Evolutionary conservation across 2,888 invertebrate genomes (phyloP).

Genomic region (Eristalinus aeneus): DNA sequence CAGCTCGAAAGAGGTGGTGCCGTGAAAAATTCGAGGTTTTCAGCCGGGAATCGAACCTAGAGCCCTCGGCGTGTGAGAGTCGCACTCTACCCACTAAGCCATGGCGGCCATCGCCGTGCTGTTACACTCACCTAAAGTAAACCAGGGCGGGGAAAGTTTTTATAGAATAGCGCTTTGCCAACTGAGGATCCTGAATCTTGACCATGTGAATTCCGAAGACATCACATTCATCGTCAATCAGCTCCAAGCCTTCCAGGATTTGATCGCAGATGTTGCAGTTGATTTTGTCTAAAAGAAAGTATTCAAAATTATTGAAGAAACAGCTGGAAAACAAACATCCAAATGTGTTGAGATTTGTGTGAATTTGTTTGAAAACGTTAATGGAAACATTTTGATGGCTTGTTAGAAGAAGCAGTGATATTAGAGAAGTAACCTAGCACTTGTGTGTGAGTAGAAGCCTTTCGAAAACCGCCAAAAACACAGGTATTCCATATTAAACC

Average conservation of each 20-base stretch:
- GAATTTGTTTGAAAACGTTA: conserved; percentile 19
- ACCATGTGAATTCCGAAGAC: conserved; percentile 96
- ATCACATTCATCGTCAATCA: conserved; percentile 95
- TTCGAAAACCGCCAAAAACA: conserved; percentile 64
- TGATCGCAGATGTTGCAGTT: conserved; percentile 96
- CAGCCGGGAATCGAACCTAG: no score
- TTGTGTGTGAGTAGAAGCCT: conserved; percentile 42
- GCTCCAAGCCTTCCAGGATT: conserved; percentile 92
- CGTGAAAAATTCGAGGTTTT: no score
- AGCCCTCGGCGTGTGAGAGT: no score
- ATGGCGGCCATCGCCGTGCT: no score
- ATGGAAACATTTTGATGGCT: conserved; percentile 29
- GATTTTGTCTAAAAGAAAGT: conserved; percentile 86
- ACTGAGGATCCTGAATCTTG: conserved; percentile 93
- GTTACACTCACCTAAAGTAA: conserved; percentile 87
- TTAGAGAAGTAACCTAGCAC: background rate
- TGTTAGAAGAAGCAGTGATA: background rate
- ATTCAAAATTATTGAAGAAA: background rate
- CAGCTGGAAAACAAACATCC: background rate
- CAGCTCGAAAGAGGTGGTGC: no score
- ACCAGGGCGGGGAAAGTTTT: conserved; percentile 96
- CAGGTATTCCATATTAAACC: conserved; percentile 63
- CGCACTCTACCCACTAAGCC: no score
- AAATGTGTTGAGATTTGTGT: conserved; percentile 4
- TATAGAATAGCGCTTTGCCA: conserved; percentile 95